Evolutionary conservation across 2,113 vertebrate genomes (phyloP).

Genomic region (Acinonyx jubatus): DNA sequence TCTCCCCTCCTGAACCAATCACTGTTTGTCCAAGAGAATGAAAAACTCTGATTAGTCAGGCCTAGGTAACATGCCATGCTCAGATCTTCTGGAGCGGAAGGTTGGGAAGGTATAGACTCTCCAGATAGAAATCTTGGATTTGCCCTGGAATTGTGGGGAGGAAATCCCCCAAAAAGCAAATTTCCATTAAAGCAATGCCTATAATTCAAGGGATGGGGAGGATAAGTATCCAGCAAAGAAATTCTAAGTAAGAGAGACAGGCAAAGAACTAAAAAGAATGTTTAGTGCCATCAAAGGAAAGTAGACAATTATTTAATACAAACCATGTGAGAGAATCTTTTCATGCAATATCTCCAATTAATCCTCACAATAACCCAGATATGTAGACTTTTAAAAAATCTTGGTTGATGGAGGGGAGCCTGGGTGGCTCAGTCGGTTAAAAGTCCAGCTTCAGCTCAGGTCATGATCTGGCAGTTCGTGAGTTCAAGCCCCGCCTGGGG

Average conservation of each 20-base stretch:
- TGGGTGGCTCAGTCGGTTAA: too few relatives aligned
- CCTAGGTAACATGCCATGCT: neutral
- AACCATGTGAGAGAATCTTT: neutral
- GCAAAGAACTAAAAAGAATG: neutral
- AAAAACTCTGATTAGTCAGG: neutral
- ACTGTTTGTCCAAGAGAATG: neutral
- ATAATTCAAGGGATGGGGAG: neutral
- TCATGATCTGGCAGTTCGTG: too few relatives aligned
- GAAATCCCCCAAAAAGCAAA: neutral
- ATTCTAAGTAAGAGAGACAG: neutral
- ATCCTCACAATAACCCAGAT: neutral
- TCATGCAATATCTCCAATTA: neutral
- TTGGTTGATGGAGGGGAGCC: neutral
- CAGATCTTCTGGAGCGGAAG: neutral
- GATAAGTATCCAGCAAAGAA: neutral
- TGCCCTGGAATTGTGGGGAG: neutral
- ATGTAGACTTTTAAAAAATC: neutral
- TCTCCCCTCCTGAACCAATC: neutral
- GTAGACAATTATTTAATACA: neutral
- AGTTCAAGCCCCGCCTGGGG: too few relatives aligned
- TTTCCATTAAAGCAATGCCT: constrained; percentile 16
- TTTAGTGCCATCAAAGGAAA: neutral
- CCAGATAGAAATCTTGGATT: neutral
- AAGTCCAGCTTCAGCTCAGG: too few relatives aligned
- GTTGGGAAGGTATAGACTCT: neutral